phyloP scores from a whole-genome alignment of 2,888 invertebrate genomes.

The Hybos culiciformis region DNA sequence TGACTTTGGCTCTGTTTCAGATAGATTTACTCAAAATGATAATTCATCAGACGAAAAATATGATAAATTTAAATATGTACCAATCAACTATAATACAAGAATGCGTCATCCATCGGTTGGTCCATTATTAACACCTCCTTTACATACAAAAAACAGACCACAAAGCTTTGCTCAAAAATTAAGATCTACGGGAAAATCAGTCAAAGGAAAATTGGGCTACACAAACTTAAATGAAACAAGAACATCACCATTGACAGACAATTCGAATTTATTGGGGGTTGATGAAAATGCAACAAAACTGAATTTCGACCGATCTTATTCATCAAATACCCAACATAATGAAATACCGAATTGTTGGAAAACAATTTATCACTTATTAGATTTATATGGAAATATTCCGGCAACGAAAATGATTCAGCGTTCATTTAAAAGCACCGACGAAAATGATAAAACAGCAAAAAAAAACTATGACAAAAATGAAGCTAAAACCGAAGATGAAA shows the following conservation, averaged over 20 bases:
- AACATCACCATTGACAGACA: slow-evolving; percentile 50
- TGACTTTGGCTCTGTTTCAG: slow-evolving; percentile 28
- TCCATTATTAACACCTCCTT: slow-evolving; percentile 35
- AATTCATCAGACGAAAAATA: slow-evolving; percentile 33
- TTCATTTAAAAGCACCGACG: slow-evolving; percentile 56
- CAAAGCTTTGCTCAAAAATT: slow-evolving; percentile 82
- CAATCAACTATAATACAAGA: too few relatives aligned
- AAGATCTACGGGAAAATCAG: slow-evolving; percentile 70
- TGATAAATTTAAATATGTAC: slow-evolving; percentile 36
- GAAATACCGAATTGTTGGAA: slow-evolving; percentile 76
- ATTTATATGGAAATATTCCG: slow-evolving; percentile 87
- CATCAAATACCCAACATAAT: background rate
- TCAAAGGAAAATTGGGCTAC: slow-evolving; percentile 60
- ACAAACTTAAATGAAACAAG: slow-evolving; percentile 64
- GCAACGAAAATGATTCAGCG: slow-evolving; percentile 77
- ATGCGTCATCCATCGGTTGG: too few relatives aligned
- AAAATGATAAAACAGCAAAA: too few relatives aligned
- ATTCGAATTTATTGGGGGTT: slow-evolving; percentile 43
- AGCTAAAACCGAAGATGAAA: slow-evolving; percentile 38
- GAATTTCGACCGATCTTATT: too few relatives aligned
- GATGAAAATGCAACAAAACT: too few relatives aligned
- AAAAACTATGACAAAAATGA: slow-evolving; percentile 36
- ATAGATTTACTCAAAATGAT: slow-evolving; percentile 29
- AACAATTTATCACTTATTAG: slow-evolving; percentile 81
- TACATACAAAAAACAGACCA: slow-evolving; percentile 43